Conservation (phyloP, 2,113 vertebrate species). For the Tychaedon coryphoeus region DNA sequence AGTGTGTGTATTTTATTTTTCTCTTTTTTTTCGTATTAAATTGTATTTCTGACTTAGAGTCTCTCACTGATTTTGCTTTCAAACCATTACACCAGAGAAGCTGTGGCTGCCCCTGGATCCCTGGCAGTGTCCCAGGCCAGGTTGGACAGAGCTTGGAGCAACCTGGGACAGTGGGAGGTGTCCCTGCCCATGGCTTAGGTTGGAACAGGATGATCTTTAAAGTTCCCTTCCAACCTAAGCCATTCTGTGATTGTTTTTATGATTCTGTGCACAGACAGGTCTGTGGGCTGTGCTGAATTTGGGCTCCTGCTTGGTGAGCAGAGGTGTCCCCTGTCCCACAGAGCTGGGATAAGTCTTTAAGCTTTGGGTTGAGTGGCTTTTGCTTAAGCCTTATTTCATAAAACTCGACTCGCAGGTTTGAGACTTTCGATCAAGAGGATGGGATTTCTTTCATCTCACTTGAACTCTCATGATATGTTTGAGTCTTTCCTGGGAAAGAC, state of each 20-base stretch:
- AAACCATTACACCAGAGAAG: background rate
- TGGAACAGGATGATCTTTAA: background rate
- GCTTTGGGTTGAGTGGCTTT: background rate
- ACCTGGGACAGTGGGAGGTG: rapidly evolving
- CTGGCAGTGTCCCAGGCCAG: rapidly evolving
- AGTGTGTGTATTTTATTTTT: no score
- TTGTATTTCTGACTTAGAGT: no score
- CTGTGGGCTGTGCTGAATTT: background rate
- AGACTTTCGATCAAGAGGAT: background rate
- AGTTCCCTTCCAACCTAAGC: background rate
- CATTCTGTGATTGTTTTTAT: background rate
- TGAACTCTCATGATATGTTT: background rate
- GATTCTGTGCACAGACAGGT: background rate
- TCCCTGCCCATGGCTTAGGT: background rate
- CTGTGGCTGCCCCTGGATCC: background rate
- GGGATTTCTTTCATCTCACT: background rate
- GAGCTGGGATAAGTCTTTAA: background rate
- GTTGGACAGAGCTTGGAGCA: rapidly evolving
- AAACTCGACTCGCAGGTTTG: background rate
- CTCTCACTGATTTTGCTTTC: no score
- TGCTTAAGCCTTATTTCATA: background rate
- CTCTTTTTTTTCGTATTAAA: no score
- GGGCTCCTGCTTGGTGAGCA: background rate
- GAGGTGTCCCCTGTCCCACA: background rate
- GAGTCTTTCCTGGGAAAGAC: background rate